phyloP scores from a whole-genome alignment of 2,797 vertebrate genomes.

The Thunnus albacares region DNA sequence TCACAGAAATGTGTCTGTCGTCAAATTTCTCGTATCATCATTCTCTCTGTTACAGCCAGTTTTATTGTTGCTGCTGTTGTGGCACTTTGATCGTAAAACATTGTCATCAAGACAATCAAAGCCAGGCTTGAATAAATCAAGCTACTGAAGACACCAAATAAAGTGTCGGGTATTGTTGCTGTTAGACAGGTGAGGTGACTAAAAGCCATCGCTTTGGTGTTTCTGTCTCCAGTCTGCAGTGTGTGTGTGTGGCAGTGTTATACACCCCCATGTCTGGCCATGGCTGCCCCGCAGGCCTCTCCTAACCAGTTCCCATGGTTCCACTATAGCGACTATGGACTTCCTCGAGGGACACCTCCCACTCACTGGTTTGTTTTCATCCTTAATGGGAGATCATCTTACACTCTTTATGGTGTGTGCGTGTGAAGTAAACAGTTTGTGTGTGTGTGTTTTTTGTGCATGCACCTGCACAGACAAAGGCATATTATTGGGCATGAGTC shows the following conservation, averaged over 20 bases:
- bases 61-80: slow-evolving; percentile 40
- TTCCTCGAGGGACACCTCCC: slow-evolving; percentile 81
- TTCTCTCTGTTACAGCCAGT: background rate
- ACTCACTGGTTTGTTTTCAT: slow-evolving; percentile 84
- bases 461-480: slow-evolving; percentile 63
- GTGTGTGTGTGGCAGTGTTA: slow-evolving; percentile 58
- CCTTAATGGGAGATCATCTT: slow-evolving; percentile 84
- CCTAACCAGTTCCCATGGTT: slow-evolving; percentile 82
- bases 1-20: background rate
- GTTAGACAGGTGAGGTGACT: slow-evolving; percentile 60
- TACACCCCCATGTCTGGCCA: slow-evolving; percentile 72
- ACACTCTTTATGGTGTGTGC: slow-evolving; percentile 68
- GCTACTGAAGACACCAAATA: slow-evolving; percentile 24
- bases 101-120: slow-evolving; percentile 29
- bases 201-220: slow-evolving; percentile 31
- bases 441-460: slow-evolving; percentile 40
- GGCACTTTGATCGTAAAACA: slow-evolving; percentile 28
- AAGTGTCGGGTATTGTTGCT: slow-evolving; percentile 50
- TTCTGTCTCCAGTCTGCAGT: slow-evolving; percentile 29
- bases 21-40: background rate
- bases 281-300: slow-evolving; percentile 66
- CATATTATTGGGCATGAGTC: background rate
- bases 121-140: slow-evolving; percentile 42
- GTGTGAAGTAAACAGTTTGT: slow-evolving; percentile 73
- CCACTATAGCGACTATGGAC: slow-evolving; percentile 70